Percentiles rank a stretch among this genome's conserved stretches.
These are phyloP conservation scores for Ophraella communa DNA, from an alignment of 2,888 invertebrate species.

Conservation along the genomic window DNA sequence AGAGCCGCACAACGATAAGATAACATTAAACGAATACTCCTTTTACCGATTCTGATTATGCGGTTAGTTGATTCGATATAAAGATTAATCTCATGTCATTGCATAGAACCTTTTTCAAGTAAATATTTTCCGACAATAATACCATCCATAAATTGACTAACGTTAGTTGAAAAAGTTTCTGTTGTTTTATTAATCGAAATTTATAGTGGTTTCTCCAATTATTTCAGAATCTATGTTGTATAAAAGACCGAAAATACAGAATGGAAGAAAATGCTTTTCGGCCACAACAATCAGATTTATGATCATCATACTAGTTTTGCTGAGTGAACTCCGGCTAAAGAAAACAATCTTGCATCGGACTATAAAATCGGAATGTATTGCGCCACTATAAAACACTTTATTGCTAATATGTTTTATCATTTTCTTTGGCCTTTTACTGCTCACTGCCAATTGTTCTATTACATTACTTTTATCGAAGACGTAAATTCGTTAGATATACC, in stretches of 20 bases:
- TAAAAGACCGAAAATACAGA: slow-evolving; percentile 4
- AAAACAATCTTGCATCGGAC: slow-evolving; percentile 22
- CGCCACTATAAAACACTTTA: slow-evolving; percentile 19
- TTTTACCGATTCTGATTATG: slow-evolving; percentile 48
- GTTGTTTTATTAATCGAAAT: slow-evolving; percentile 25
- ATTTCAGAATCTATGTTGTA: slow-evolving; percentile 19
- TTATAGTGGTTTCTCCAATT: slow-evolving; percentile 23
- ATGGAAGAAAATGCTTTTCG: slow-evolving; percentile 17
- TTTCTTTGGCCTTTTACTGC: slow-evolving; percentile 2
- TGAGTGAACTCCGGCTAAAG: slow-evolving; percentile 21
- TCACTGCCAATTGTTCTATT: slow-evolving; percentile 13
- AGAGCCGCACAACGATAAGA: slow-evolving; percentile 49
- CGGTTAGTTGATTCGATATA: neutral
- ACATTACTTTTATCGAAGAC: slow-evolving; percentile 5
- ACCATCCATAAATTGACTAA: slow-evolving; percentile 26
- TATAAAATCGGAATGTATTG: slow-evolving; percentile 27
- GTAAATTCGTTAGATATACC: slow-evolving; percentile 16
- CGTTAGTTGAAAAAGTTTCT: slow-evolving; percentile 8
- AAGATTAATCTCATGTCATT: too few relatives aligned
- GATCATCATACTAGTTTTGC: slow-evolving; percentile 1
- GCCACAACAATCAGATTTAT: slow-evolving; percentile 24
- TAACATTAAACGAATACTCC: slow-evolving; percentile 53
- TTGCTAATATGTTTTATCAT: slow-evolving; percentile 23
- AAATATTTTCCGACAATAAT: slow-evolving; percentile 1
- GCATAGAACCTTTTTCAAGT: too few relatives aligned